Base-by-base conservation (phyloP, 35 echinoderm and acorn worm species). In the Apostichopus californicus region DNA sequence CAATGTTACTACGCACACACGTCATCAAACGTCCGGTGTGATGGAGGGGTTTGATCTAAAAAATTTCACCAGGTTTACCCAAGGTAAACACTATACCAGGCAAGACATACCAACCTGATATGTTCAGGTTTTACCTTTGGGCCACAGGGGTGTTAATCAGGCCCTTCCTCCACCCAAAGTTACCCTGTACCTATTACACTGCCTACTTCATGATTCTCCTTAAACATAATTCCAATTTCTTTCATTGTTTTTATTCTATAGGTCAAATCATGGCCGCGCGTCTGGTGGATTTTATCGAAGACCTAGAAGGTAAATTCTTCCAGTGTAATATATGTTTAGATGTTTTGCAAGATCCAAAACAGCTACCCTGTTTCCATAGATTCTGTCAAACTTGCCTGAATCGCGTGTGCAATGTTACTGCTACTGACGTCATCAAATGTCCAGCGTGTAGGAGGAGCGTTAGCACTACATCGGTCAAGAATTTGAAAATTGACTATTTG, bases 221-320 rank as follows among this genome's bases (percentile, higher is more conserved):
- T 46, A 46, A 46, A 46, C 2, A 46, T 3, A 46, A 3, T 46
- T 46, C 34, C 3, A 3, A 78, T 46, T 11, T 78, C 1, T 24
- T 9, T 24, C 34, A 0, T 60, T 23, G 8, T 9, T 78, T 78
- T 46, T 0, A 78, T 46, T 24, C 34, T 78, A 9, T 14, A 78
- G 77, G 34, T 46, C 34, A 46, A 24, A 9, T 8, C 17, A 66
- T n/a, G 17, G 72, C 72, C 28, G 86, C 86, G 17, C 57, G 23
- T 68, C 11, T 89, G 53, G 26, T 73, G n/a, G 64, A 89, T 89
- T 89, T 89, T 89, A 15, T 89, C 24, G 86, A 89, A 7, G 86
- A 89, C 14, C 64, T 89, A 15, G 61, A 89, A 11, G 64, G 64
- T 21, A 89, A 14, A 72, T 89, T 89, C 15, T 89, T 89, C 63